Evolutionary conservation across 2,888 invertebrate species (phyloP), one percentile per base, ranked within the genome.

Genomic region (Ariolimax columbianus): DNA sequence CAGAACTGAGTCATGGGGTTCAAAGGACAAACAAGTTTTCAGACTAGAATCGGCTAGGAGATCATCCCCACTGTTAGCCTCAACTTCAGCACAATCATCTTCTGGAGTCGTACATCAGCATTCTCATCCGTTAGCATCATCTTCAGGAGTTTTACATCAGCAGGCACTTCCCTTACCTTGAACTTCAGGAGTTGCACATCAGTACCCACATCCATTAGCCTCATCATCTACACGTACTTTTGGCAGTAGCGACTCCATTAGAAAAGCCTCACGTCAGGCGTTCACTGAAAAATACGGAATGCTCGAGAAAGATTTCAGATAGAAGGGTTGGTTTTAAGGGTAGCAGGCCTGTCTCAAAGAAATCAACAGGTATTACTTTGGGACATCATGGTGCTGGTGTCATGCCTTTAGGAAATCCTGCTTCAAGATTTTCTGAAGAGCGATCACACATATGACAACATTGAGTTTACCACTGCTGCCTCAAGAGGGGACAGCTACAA

Each of bases 371-470:
- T n/a, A n/a, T n/a, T n/a, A 40, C 26, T 63, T 36, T 55, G 72
- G 70, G 55, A 43, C n/a, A 33, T 14, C 23, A 55, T 36, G 51
- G 47, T 40, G 55, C 30, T 3, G 19, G 26, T 51, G 17, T 75
- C 4, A 63, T 80, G 3, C 80, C 73, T 36, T 17, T 43, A 36
- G 55, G 73, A n/a, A 51, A 17, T 17, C 85, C 73, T 23, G 51
- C 81, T 43, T 43, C 82, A 23, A 81, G 68, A 14, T 36, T 51
- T 6, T 38, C 70, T 14, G 63, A 30, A 23, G 66, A 78, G 3
- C 7, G 87, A 87, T 2, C 72, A 51, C 17, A 77, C 33, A 26
- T 87, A 87, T 72, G 88, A 88, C 77, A 88, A 87, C 38, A 86
- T 88, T 40, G 88, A 88, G 70, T 88, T 88, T 63, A 77, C 84